These are phyloP conservation scores for Astur gentilis DNA, from an alignment of 2,113 vertebrate species.

Conservation along the genomic window DNA sequence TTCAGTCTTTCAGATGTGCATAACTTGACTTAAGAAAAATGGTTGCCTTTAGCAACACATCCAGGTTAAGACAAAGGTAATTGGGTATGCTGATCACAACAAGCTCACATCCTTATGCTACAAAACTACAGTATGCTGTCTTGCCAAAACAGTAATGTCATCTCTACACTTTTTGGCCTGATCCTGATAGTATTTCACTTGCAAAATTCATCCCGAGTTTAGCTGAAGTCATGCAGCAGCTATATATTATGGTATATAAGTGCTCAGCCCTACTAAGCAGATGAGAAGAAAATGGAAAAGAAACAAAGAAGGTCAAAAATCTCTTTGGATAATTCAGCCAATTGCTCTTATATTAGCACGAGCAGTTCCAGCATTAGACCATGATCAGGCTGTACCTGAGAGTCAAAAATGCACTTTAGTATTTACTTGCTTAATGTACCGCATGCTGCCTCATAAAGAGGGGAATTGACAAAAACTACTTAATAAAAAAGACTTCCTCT, in stretches of 20 bases:
- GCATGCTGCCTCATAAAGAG: neutral
- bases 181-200: neutral
- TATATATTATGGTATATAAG: neutral
- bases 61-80: neutral
- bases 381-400: neutral
- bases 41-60: conserved; percentile 2
- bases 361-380: neutral
- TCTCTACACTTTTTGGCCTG: neutral
- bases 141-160: neutral
- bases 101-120: neutral
- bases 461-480: neutral
- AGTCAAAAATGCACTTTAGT: neutral
- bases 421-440: neutral
- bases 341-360: neutral
- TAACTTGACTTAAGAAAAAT: neutral
- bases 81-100: neutral
- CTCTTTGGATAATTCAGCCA: neutral
- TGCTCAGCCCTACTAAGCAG: neutral
- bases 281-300: neutral
- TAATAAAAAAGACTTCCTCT: neutral
- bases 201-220: neutral
- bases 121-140: neutral
- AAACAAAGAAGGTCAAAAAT: neutral
- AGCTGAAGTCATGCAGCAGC: neutral
- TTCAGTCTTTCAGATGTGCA: neutral